Evolutionary conservation across 2,888 invertebrate genomes (phyloP).

Genomic region (Strigamia transsilvanica): DNA sequence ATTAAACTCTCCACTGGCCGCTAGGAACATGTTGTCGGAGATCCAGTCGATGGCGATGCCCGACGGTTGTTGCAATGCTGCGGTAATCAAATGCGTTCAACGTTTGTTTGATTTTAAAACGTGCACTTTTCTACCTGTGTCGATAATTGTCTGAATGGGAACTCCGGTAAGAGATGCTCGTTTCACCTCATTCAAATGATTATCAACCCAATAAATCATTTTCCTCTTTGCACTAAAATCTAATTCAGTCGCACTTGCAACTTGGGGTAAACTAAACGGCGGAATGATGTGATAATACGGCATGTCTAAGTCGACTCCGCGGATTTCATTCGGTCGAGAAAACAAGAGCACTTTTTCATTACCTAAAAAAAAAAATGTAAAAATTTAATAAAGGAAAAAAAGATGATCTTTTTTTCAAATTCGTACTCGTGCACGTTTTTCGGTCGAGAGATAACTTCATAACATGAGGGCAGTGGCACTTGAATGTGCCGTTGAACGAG

Average conservation of each 20-base stretch:
- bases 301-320: conserved; percentile 81
- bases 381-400: conserved; percentile 17
- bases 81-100: background rate
- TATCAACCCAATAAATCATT: conserved; percentile 81
- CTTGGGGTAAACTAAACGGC: conserved; percentile 77
- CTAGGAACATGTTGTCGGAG: conserved; percentile 78
- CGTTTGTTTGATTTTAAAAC: background rate
- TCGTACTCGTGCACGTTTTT: conserved; percentile 73
- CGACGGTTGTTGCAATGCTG: conserved; percentile 69
- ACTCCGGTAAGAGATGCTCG: conserved; percentile 74
- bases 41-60: conserved; percentile 87
- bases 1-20: conserved; percentile 68
- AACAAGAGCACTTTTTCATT: conserved; percentile 83
- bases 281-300: conserved; percentile 82
- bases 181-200: conserved; percentile 78
- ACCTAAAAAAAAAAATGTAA: conserved; percentile 64
- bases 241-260: conserved; percentile 75
- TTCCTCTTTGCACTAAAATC: conserved; percentile 74
- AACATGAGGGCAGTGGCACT: conserved; percentile 86
- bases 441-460: conserved; percentile 77
- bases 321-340: conserved; percentile 78
- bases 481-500: conserved; percentile 71
- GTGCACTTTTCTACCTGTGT: conserved; percentile 69
- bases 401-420: background rate
- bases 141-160: conserved; percentile 76